Base-by-base conservation (phyloP, 1,140 invertebrate genomes). In the Dinoponera quadriceps region DNA sequence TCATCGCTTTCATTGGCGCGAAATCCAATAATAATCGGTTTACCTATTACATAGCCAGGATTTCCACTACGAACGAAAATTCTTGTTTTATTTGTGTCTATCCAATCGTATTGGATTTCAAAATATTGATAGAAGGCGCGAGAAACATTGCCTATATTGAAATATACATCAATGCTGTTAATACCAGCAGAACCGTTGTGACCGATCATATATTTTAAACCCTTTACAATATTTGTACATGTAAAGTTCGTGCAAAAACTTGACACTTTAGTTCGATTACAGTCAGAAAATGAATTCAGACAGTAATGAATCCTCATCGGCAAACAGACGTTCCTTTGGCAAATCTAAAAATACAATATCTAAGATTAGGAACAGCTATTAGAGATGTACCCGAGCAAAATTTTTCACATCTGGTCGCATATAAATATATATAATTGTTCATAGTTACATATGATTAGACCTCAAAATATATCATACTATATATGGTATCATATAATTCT, bases 11-110 rank as follows among this genome's bases (percentile, higher is more conserved):
- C 85, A 81, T 88, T 93, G 71, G 78, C 71, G 27, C 87, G 81
- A 81, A 83, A 91, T 20, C 95, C 96, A 71, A 95, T 93, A 72
- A 97, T 92, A 38, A 97, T 94, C 2, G 96, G 96, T 88, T 95
- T 95, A 7, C 95, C 95, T 11, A 94, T 68, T 13, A 95, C 87
- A 88, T 97, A 97, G 4, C 96, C 96, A 18, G 96, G 96, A 92
- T 96, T 96, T 65, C 96, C 97, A 92, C 96, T 97, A 57, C 95
- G 86, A 89, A 93, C 88, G 14, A 94, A 90, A 63, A 89, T 84
- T 60, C 90, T 90, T 51, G 89, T 84, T 14, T 89, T 81, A 72
- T 92, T 90, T 57, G 91, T 83, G 55, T 93, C 91, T 44, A 86
- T 87, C 95, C 95, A 96, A 57, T 94, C 75, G 85, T 95, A 96